Conservation (phyloP, 2,888 invertebrate species). For the Stratiomys singularior region DNA sequence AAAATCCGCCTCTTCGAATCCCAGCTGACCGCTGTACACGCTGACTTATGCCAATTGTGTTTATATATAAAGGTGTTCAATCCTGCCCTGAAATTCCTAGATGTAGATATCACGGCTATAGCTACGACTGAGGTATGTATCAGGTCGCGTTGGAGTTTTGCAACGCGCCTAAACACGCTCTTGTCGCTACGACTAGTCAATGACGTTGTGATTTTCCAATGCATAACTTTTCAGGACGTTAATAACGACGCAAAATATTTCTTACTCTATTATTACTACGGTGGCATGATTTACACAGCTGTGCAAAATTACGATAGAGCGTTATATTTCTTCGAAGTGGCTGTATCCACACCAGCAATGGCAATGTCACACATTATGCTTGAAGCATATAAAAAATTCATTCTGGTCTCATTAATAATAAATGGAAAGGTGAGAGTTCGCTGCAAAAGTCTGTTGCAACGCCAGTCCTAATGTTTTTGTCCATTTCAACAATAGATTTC, state of each 20-base stretch:
- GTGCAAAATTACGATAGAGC: slow-evolving; percentile 93
- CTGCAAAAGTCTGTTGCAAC: too few relatives aligned
- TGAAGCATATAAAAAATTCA: slow-evolving; percentile 96
- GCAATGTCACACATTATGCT: slow-evolving; percentile 97
- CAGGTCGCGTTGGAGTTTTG: too few relatives aligned
- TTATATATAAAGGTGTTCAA: slow-evolving; percentile 91
- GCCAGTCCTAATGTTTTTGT: too few relatives aligned
- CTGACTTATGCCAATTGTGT: slow-evolving; percentile 92
- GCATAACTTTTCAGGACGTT: slow-evolving; percentile 76
- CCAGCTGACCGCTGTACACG: slow-evolving; percentile 93
- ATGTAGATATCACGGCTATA: slow-evolving; percentile 91
- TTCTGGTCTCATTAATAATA: slow-evolving; percentile 89
- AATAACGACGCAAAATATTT: slow-evolving; percentile 76
- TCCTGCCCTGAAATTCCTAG: slow-evolving; percentile 87
- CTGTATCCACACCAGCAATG: slow-evolving; percentile 92
- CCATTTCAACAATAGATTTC: slow-evolving; percentile 66
- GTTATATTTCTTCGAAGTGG: slow-evolving; percentile 95
- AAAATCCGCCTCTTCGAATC: slow-evolving; percentile 89
- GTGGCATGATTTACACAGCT: slow-evolving; percentile 96
- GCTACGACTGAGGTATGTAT: slow-evolving; percentile 84
- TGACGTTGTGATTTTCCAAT: background rate
- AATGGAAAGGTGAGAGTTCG: slow-evolving; percentile 91
- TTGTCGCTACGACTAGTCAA: too few relatives aligned
- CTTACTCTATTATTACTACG: slow-evolving; percentile 95
- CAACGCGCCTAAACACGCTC: too few relatives aligned